phyloP scores from a whole-genome alignment of 1,140 invertebrate genomes.

The Epicauta chinensis region DNA sequence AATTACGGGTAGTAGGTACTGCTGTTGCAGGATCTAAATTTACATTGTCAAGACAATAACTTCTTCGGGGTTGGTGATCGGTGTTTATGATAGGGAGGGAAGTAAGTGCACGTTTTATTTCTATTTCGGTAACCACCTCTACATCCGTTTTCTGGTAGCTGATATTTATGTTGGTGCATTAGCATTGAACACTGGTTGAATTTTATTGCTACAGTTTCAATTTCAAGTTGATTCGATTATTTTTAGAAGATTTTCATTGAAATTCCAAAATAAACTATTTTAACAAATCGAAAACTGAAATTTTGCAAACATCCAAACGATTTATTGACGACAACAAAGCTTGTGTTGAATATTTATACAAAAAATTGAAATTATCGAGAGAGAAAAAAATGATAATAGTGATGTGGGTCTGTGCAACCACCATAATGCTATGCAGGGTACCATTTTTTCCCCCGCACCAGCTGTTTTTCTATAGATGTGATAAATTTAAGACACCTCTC shows the following conservation, averaged over 20 bases:
- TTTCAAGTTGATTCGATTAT: conserved; percentile 2
- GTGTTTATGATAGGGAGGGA: conserved; percentile 15
- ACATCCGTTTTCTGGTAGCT: conserved; percentile 15
- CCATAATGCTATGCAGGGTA: conserved; percentile 1
- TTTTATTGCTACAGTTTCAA: conserved; percentile 5
- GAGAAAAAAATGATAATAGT: background rate
- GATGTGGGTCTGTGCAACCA: background rate
- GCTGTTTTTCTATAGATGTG: conserved; percentile 3
- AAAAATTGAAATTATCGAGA: too few species aligned
- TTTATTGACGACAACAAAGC: too few species aligned
- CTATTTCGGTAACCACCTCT: conserved; percentile 23
- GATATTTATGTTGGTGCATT: conserved; percentile 17
- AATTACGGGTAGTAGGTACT: too few species aligned
- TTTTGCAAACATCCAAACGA: background rate
- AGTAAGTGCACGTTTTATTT: conserved; percentile 7
- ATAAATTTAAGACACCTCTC: conserved; percentile 24
- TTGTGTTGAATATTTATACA: too few species aligned
- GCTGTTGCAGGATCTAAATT: too few species aligned
- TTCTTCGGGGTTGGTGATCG: conserved; percentile 14
- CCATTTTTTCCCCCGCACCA: conserved; percentile 5
- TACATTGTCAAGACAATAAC: conserved; percentile 8
- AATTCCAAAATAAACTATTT: background rate
- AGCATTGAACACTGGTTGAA: conserved; percentile 12
- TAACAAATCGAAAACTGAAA: background rate
- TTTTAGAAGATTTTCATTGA: background rate